These are phyloP conservation scores for Gambusia yucatana DNA, from an alignment of 2,797 vertebrate genomes.

Conservation along the genomic window DNA sequence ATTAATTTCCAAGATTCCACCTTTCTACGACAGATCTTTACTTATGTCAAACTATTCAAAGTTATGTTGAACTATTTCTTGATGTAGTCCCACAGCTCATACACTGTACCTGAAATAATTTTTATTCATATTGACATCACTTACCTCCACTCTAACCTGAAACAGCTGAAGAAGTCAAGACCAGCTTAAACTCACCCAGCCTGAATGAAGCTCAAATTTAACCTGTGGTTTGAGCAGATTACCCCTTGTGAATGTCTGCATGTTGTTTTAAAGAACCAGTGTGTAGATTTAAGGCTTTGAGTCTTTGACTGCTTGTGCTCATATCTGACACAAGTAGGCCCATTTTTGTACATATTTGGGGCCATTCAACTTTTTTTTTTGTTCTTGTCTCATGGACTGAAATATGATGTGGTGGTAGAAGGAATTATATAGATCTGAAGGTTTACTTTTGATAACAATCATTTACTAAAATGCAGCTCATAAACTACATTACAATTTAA, in stretches of 20 bases:
- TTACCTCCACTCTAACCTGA: neutral
- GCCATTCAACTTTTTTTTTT: neutral
- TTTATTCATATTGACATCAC: neutral
- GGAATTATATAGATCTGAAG: neutral
- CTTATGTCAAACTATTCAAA: neutral
- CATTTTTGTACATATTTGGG: neutral
- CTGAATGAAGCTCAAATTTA: neutral
- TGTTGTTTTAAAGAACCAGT: neutral
- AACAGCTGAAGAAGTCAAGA: neutral
- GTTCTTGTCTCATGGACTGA: neutral
- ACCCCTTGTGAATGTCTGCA: neutral
- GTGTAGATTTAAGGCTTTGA: neutral
- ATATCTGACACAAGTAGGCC: neutral
- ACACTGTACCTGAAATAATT: neutral
- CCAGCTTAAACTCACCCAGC: neutral
- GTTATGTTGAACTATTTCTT: neutral
- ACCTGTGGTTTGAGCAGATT: neutral
- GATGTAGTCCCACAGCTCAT: too few species aligned
- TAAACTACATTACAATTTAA: neutral
- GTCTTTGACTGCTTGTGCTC: neutral
- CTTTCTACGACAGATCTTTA: neutral
- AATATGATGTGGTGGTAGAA: neutral
- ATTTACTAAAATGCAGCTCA: neutral
- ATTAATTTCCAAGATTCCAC: neutral
- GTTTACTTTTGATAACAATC: neutral